Percentiles rank a stretch among this genome's conserved stretches.
phyloP scores from a whole-genome alignment of 1,140 invertebrate genomes.

The Cydia pomonella region DNA sequence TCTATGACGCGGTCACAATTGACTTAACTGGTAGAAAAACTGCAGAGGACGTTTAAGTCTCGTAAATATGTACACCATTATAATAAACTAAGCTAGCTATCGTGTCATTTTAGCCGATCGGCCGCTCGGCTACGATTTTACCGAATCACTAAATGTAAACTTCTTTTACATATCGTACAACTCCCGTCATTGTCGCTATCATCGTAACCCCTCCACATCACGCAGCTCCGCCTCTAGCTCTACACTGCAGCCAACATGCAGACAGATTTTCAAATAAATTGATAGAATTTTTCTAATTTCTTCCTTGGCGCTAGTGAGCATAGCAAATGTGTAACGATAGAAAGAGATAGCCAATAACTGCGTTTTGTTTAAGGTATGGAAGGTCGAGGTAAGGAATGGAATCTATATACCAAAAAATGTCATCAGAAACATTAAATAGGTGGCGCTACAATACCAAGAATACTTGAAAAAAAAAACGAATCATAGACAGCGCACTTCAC shows the following conservation, averaged over 20 bases:
- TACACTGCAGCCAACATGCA: conserved; percentile 24
- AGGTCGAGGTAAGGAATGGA: too few relatives aligned
- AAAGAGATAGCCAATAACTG: neutral
- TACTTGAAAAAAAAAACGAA: too few relatives aligned
- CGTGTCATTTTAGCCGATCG: conserved; percentile 50
- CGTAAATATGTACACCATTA: conserved; percentile 51
- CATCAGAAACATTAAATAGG: too few relatives aligned
- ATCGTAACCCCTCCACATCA: conserved; percentile 25
- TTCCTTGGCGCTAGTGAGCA: conserved; percentile 16
- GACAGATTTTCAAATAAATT: neutral
- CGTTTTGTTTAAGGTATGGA: neutral
- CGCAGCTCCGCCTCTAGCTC: conserved; percentile 6
- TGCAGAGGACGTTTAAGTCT: conserved; percentile 41
- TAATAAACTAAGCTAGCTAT: conserved; percentile 42
- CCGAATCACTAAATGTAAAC: conserved; percentile 33
- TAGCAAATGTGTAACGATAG: neutral
- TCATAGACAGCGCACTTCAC: too few relatives aligned
- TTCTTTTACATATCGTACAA: conserved; percentile 29
- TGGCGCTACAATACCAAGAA: too few relatives aligned
- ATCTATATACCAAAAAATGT: too few relatives aligned
- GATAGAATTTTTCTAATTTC: neutral
- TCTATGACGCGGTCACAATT: conserved; percentile 70
- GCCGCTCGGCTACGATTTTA: conserved; percentile 24
- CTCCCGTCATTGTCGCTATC: conserved; percentile 30
- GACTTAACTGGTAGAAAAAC: conserved; percentile 54